Base-by-base conservation (phyloP, 2,113 vertebrate genomes). In the Protomyctophum bolini region DNA sequence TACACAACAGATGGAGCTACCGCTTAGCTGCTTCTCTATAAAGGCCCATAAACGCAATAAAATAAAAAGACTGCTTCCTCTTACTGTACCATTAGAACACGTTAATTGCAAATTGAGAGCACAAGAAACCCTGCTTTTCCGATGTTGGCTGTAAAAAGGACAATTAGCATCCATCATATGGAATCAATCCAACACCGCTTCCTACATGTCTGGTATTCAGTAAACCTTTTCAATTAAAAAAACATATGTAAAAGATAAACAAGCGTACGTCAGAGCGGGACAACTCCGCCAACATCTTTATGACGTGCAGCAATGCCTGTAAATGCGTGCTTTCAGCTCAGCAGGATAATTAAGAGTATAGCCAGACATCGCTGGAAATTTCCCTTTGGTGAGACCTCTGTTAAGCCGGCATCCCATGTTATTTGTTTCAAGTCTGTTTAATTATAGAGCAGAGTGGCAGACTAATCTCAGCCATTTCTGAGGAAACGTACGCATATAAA, bases 361-460 rank as follows among this genome's bases (percentile, higher is more conserved):
- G 45, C 28, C 74, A 55, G 56, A 72, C 51, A 55, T 66, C 28
- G 72, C 15, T 63, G 8, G 2, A 4, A 64, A n/a, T 63, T 60
- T 28, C 47, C 48, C 7, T 41, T 28, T 7, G 11, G 52, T 8
- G 54, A 62, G 28, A 50, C 46, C 70, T 61, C n/a, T 0, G 67
- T 64, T 64, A 86, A 62, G 28, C 11, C 51, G 58, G 10, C 55
- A 62, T 85, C 79, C 66, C 68, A 1, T 48, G 79, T 70, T 66
- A 63, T 83, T 84, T 75, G 67, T 81, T 86, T 86, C 48, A 84
- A 66, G 67, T 68, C 72, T 55, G 74, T 85, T 83, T 83, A 79
- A 88, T 86, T 88, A 87, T 85, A 74, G 66, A 86, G 81, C 75
- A 81, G 73, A 83, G 80, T 54, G 63, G 56, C 62, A 77, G 8